Conservation (phyloP, 2,113 vertebrate genomes). For the Labrus mixtus region DNA sequence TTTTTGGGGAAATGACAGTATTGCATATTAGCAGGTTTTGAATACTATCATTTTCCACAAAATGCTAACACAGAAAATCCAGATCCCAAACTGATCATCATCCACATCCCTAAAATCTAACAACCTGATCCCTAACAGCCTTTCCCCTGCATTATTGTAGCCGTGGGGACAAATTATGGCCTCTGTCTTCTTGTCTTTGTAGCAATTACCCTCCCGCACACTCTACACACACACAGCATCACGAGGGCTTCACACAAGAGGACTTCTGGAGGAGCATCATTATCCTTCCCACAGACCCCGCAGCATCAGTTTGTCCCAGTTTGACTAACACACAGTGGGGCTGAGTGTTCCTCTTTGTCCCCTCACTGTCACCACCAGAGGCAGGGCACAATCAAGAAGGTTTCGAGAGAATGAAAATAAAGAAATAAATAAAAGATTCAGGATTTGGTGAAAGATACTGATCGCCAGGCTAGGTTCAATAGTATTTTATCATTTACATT, state of each 20-base stretch:
- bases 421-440: too few species aligned
- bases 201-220: constrained; percentile 84
- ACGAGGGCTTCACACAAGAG: constrained; percentile 59
- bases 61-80: background rate
- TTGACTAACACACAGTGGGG: constrained; percentile 44
- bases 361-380: background rate
- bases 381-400: too few species aligned
- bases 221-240: constrained; percentile 54
- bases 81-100: background rate
- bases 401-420: background rate
- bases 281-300: constrained; percentile 69
- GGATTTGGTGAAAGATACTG: too few species aligned
- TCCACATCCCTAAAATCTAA: constrained; percentile 46
- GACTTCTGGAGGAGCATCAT: constrained; percentile 74
- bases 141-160: constrained; percentile 77
- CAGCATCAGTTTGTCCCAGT: constrained; percentile 71
- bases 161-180: constrained; percentile 81
- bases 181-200: constrained; percentile 77
- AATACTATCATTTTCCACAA: background rate
- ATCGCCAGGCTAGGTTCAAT: too few species aligned
- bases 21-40: too few species aligned
- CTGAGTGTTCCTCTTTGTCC: constrained; percentile 34
- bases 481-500: too few species aligned
- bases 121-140: constrained; percentile 71
- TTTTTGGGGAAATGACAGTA: too few species aligned